Conservation (phyloP, 2,113 vertebrate genomes). For the Muntiacus muntjak region DNA sequence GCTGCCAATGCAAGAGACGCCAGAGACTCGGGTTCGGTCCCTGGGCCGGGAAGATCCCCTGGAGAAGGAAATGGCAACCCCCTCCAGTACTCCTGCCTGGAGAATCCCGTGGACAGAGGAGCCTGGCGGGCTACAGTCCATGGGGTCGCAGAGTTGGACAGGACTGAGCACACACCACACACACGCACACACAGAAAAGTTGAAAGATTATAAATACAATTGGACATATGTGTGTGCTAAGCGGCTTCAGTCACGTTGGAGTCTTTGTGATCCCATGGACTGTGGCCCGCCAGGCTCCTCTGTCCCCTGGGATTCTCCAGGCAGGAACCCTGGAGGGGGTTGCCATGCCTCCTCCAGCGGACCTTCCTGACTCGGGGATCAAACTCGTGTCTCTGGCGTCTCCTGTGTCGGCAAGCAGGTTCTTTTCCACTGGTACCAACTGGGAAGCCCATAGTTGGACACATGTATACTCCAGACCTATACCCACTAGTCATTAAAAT, state of each 20-base stretch:
- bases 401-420: not conserved
- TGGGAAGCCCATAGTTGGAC: not conserved
- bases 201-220: not conserved
- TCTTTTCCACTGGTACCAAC: not conserved
- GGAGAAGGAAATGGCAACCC: not conserved
- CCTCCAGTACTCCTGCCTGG: not conserved
- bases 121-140: not conserved
- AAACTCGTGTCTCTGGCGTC: not conserved
- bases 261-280: not conserved
- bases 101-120: not conserved
- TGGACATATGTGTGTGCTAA: not conserved
- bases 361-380: not conserved
- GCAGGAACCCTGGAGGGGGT: not conserved
- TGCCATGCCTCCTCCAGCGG: not conserved
- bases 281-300: not conserved
- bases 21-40: not conserved
- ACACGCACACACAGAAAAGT: not conserved
- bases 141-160: not conserved
- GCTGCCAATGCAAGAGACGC: not conserved
- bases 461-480: not conserved
- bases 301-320: not conserved
- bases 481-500: not conserved
- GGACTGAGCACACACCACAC: not conserved
- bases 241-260: not conserved
- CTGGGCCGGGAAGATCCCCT: not conserved